Percentiles rank a stretch among this genome's conserved stretches.
These are phyloP conservation scores for Phainopepla nitens DNA, from an alignment of 2,113 vertebrate species.

Conservation along the genomic window DNA sequence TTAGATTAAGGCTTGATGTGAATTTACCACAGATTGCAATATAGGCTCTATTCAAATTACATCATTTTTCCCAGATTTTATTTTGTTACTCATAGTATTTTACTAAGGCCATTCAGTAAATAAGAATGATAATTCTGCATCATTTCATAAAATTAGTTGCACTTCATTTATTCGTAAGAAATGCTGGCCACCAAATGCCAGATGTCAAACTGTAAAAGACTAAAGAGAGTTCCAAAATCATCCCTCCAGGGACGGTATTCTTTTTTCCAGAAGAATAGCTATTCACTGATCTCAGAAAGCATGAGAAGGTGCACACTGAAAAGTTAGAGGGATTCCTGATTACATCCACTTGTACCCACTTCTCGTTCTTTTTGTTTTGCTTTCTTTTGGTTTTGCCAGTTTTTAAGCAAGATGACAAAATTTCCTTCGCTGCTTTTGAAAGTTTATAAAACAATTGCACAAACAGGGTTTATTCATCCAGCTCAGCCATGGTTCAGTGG, in stretches of 20 bases:
- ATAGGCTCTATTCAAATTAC: background rate
- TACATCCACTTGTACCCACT: background rate
- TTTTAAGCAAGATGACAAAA: background rate
- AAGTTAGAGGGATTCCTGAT: background rate
- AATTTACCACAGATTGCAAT: background rate
- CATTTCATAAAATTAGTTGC: background rate
- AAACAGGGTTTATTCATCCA: background rate
- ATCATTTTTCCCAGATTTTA: background rate
- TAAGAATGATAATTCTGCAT: background rate
- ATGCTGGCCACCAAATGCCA: background rate
- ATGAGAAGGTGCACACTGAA: background rate
- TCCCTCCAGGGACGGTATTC: background rate
- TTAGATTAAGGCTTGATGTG: background rate
- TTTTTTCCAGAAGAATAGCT: background rate
- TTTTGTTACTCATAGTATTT: background rate
- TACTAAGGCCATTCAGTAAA: background rate
- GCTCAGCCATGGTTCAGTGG: background rate
- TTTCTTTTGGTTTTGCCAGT: background rate
- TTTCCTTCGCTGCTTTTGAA: background rate
- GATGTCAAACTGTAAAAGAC: background rate
- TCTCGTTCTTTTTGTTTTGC: background rate
- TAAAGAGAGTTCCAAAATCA: background rate
- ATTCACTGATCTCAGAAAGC: background rate
- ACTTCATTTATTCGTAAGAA: background rate
- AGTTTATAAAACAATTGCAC: constrained; percentile 9